Percentiles rank a stretch among this genome's conserved stretches.
phyloP scores from a whole-genome alignment of 2,888 invertebrate species.

The Thymelicus acteon region DNA sequence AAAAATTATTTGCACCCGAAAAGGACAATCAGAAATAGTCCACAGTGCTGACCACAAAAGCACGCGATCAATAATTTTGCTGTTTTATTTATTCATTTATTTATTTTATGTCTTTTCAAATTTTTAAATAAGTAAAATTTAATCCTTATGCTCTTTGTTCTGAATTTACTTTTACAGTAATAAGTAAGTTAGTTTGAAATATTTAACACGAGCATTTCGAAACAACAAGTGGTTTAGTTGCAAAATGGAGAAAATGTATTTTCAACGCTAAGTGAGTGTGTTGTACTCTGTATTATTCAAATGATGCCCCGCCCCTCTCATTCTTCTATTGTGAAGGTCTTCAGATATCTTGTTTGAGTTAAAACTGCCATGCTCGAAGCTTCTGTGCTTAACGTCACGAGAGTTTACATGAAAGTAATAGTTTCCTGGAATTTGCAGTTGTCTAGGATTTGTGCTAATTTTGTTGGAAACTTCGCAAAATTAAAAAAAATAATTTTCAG shows the following conservation, averaged over 20 bases:
- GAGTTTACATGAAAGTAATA: not conserved
- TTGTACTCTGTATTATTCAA: constrained; percentile 23
- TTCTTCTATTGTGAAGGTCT: constrained; percentile 29
- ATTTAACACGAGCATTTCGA: not conserved
- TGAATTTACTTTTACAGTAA: not conserved
- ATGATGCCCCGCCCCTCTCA: constrained; percentile 30
- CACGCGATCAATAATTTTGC: too few relatives aligned
- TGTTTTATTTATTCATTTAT: too few relatives aligned
- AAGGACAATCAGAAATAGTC: too few relatives aligned
- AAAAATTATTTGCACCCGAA: too few relatives aligned
- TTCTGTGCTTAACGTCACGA: not conserved
- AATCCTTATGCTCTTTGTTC: too few relatives aligned
- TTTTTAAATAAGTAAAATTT: too few relatives aligned
- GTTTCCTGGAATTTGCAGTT: not conserved
- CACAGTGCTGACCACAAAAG: too few relatives aligned
- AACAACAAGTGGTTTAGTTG: constrained; percentile 30
- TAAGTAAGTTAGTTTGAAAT: not conserved
- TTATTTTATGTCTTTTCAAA: too few relatives aligned
- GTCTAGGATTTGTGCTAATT: not conserved
- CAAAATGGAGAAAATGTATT: constrained; percentile 4
- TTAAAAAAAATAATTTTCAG: too few relatives aligned
- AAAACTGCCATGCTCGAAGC: constrained; percentile 1
- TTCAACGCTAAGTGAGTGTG: constrained; percentile 22
- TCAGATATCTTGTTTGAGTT: constrained; percentile 32
- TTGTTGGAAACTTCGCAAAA: not conserved